A percentile compares a stretch with the other conserved stretches of the same genome.
Conservation (phyloP, 2,888 invertebrate species). For the Lithophane socia region DNA sequence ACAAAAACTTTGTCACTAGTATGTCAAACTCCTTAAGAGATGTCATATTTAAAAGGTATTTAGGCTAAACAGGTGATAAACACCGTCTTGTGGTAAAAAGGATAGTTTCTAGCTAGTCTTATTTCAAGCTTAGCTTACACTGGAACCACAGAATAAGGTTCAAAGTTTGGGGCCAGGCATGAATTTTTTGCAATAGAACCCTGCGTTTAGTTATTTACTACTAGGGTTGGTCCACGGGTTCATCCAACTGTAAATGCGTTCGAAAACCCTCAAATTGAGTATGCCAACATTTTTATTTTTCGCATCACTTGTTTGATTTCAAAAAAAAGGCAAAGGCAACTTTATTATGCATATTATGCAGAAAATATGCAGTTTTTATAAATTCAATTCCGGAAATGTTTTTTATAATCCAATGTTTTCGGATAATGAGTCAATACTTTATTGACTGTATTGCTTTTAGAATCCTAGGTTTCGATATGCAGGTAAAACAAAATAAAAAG, state of each 20-base stretch:
- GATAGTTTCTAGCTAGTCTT: neutral
- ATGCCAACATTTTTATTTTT: constrained; percentile 33
- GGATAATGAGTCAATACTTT: no score
- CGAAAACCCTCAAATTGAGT: constrained; percentile 49
- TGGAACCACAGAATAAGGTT: constrained; percentile 57
- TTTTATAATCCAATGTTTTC: neutral
- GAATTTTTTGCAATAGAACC: constrained; percentile 69
- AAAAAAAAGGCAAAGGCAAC: constrained; percentile 4
- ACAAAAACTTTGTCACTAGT: no score
- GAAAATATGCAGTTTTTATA: no score
- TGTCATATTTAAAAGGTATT: no score
- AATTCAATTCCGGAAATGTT: neutral
- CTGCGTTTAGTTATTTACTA: constrained; percentile 66
- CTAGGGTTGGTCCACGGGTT: constrained; percentile 53
- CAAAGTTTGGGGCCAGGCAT: constrained; percentile 69
- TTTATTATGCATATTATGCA: no score
- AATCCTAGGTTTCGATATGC: neutral
- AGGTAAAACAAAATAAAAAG: neutral
- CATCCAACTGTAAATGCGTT: constrained; percentile 61
- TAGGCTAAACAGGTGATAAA: no score
- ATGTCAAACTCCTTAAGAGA: no score
- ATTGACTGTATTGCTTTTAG: neutral
- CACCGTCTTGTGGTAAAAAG: no score
- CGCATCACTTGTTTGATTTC: constrained; percentile 14
- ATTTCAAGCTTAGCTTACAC: constrained; percentile 28